phyloP scores from a whole-genome alignment of 2,888 invertebrate genomes.

The Nephrocerus scutellatus region DNA sequence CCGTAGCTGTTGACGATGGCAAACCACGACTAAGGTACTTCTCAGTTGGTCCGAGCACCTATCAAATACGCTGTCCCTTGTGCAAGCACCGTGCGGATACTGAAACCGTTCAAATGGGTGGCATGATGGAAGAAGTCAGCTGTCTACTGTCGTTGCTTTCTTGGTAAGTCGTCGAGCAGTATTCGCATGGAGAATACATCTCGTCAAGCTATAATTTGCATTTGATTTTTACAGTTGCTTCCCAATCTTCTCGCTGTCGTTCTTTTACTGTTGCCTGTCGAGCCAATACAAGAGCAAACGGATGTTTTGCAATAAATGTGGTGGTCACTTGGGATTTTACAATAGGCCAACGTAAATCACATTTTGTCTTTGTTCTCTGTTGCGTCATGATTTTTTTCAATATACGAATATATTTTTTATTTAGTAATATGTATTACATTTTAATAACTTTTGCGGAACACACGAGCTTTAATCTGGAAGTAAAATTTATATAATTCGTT shows the following conservation, averaged over 20 bases:
- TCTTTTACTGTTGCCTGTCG: conserved; percentile 38
- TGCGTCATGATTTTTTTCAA: too few relatives aligned
- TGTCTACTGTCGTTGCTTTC: conserved; percentile 35
- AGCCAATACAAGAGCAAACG: conserved; percentile 38
- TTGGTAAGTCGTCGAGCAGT: conserved; percentile 28
- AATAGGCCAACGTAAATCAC: conserved; percentile 31
- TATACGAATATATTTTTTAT: conserved; percentile 3
- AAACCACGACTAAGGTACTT: conserved; percentile 38
- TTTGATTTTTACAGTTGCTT: conserved; percentile 34
- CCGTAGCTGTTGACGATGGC: conserved; percentile 16
- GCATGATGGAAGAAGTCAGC: conserved; percentile 34
- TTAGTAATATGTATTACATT: too few relatives aligned
- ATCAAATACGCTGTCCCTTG: conserved; percentile 36
- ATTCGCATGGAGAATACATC: background rate
- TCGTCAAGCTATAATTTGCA: background rate
- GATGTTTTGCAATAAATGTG: conserved; percentile 42
- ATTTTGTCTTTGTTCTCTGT: background rate
- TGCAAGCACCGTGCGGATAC: conserved; percentile 34
- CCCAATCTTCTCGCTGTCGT: conserved; percentile 40
- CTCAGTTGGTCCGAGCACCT: conserved; percentile 38
- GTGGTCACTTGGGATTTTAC: conserved; percentile 42
- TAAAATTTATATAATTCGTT: too few relatives aligned
- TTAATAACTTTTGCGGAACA: too few relatives aligned
- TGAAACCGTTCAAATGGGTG: conserved; percentile 36
- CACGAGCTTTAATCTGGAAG: too few relatives aligned